A percentile compares a stretch with the other conserved stretches of the same genome.
These are phyloP conservation scores for Pocillopora verrucosa DNA, from an alignment of 64 coral and sea anemone species.

Conservation along the genomic window DNA sequence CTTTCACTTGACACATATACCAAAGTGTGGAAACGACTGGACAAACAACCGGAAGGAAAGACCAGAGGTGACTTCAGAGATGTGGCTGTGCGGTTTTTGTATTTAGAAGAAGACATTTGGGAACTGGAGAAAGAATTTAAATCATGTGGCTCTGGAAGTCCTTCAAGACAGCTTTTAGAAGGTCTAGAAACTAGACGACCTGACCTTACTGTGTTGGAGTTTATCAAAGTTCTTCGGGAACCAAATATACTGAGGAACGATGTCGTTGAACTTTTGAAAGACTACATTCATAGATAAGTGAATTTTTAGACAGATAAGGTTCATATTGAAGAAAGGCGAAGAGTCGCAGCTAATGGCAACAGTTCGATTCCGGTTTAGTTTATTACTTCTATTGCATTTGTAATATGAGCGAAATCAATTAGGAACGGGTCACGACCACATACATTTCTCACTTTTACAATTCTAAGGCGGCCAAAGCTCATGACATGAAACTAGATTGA, in stretches of 20 bases:
- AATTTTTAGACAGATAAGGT: no score
- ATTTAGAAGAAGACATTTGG: conserved; percentile 13
- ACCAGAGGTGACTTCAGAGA: neutral
- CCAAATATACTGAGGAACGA: conserved; percentile 1
- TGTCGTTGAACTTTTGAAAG: neutral
- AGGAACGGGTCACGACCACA: no score
- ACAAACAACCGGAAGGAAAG: neutral
- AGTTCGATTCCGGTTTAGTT: no score
- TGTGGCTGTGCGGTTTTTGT: neutral
- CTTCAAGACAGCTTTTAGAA: conserved; percentile 4
- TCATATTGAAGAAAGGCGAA: neutral
- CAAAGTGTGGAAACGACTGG: conserved; percentile 15
- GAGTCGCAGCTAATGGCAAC: no score
- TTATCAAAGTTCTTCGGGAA: neutral
- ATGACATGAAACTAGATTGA: no score
- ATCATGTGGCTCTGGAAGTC: neutral
- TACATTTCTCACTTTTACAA: no score
- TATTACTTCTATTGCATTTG: no score
- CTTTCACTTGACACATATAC: neutral
- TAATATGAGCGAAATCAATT: no score
- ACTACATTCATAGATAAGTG: neutral
- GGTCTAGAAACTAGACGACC: neutral
- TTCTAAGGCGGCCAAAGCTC: no score
- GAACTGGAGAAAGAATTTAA: conserved; percentile 13
- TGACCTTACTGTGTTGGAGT: neutral